These are phyloP conservation scores for Holothuria scabra DNA, from an alignment of 53 echinoderm and acorn worm genomes.

Conservation along the genomic window DNA sequence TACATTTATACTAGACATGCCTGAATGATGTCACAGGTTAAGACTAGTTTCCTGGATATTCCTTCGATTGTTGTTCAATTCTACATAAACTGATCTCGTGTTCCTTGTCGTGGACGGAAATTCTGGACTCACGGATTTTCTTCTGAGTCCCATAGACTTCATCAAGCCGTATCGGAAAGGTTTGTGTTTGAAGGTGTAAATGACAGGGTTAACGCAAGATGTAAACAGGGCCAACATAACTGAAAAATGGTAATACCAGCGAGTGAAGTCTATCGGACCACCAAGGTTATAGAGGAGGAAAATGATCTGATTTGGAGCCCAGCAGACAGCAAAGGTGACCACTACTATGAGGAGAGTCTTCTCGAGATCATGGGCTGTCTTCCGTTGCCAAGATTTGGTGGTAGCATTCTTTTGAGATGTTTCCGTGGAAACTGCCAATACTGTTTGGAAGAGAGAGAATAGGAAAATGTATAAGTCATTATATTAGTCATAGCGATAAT, in stretches of 20 bases:
- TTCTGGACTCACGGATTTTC: constrained; percentile 5
- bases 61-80: too few relatives aligned
- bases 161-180: constrained; percentile 55
- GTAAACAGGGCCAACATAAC: constrained; percentile 87
- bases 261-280: constrained; percentile 71
- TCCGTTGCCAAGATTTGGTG: constrained; percentile 64
- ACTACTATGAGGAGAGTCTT: constrained; percentile 80
- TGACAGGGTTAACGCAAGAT: constrained; percentile 89
- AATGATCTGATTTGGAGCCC: constrained; percentile 85
- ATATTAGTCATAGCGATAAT: too few relatives aligned
- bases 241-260: constrained; percentile 69
- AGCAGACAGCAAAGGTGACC: constrained; percentile 81
- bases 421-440: too few relatives aligned
- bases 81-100: too few relatives aligned
- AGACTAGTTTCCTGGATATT: too few relatives aligned
- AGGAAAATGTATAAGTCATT: too few relatives aligned
- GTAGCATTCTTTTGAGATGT: too few relatives aligned
- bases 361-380: constrained; percentile 70
- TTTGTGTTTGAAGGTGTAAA: constrained; percentile 87
- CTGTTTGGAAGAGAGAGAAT: too few relatives aligned
- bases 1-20: too few relatives aligned
- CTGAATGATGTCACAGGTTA: too few relatives aligned
- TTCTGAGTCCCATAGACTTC: constrained; percentile 6
- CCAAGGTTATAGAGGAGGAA: constrained; percentile 79
- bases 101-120: too few relatives aligned